Evolutionary conservation across 2,797 vertebrate species (phyloP), one percentile per base, ranked within the genome.

Genomic region (Pterois miles): DNA sequence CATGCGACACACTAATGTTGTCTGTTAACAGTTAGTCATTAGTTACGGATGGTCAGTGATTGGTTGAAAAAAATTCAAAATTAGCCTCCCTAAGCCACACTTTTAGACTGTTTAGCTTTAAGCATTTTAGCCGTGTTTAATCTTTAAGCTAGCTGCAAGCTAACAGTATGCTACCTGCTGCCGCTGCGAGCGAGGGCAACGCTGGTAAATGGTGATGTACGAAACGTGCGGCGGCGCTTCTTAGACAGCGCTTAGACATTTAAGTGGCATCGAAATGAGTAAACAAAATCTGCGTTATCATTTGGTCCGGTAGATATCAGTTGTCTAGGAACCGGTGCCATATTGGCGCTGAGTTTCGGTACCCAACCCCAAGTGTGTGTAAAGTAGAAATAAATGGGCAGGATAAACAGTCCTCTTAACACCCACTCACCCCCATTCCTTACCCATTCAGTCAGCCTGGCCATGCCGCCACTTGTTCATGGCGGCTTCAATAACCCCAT

Each of bases 401-500:
- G 60, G 50, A 56, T 46, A 8, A 38, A 70, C 2, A 38, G 40
- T 50, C 48, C 11, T 57, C 20, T 34, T 9, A 20, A 48, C 36
- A 59, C 20, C 52, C 23, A 12, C 18, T 31, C 14, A 48, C 10
- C 22, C 8, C 31, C 29, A 52, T 65, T 63, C 38, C 57, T 66
- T 48, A 62, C 67, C 50, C 14, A 1, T 64, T 70, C 52, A 69
- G 38, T 43, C 48, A 38, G 54, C 57, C 66, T 43, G 62, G 46
- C 27, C 33, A 13, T 34, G 70, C 34, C 54, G 13, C 46, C 12
- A 5, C 54, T 72, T 81, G 40, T 87, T 64, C 46, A n/a, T 66
- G 36, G 48, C n/a, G 27, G 53, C 74, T 86, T 88, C 46, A 76
- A 76, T 86, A 83, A 76, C 78, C 25, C 62, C 64, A 40, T 85